Evolutionary conservation across 1,140 invertebrate genomes (phyloP).

Genomic region (Microplitis mediator): DNA sequence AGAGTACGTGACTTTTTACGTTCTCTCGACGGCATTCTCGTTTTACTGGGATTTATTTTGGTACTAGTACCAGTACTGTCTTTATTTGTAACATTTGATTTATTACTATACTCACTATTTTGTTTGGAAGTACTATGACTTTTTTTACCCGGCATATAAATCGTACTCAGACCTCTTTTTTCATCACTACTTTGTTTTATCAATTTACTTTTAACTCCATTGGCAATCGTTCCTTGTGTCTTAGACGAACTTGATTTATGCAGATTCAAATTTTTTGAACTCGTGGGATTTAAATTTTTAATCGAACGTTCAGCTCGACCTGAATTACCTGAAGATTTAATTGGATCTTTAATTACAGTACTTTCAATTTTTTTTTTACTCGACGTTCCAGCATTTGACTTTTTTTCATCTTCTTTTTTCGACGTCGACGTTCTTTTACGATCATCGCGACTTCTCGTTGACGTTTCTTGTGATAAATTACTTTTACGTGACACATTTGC

Average conservation of each 20-base stretch:
- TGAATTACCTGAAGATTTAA: neutral
- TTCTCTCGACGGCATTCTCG: conserved; percentile 28
- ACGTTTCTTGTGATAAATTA: neutral
- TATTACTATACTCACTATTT: conserved; percentile 1
- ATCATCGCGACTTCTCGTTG: neutral
- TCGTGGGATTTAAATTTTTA: neutral
- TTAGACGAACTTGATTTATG: neutral
- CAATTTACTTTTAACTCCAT: conserved; percentile 11
- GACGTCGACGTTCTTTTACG: neutral
- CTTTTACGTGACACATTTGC: conserved; percentile 3
- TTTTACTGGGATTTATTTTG: neutral
- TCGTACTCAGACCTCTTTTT: conserved; percentile 44
- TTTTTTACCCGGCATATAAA: conserved; percentile 42
- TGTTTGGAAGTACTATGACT: conserved; percentile 11
- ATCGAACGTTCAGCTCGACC: too few species aligned
- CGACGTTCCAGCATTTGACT: too few species aligned
- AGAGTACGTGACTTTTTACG: conserved; percentile 46
- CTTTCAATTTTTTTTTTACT: neutral
- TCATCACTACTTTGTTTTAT: conserved; percentile 32
- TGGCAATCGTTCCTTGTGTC: neutral
- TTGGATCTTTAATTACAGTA: neutral
- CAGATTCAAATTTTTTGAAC: neutral
- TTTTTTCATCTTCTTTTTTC: neutral
- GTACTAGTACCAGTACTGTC: neutral
- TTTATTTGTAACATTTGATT: conserved; percentile 5